Base-by-base conservation (phyloP, 2,888 invertebrate genomes). In the Volucella inflata region DNA sequence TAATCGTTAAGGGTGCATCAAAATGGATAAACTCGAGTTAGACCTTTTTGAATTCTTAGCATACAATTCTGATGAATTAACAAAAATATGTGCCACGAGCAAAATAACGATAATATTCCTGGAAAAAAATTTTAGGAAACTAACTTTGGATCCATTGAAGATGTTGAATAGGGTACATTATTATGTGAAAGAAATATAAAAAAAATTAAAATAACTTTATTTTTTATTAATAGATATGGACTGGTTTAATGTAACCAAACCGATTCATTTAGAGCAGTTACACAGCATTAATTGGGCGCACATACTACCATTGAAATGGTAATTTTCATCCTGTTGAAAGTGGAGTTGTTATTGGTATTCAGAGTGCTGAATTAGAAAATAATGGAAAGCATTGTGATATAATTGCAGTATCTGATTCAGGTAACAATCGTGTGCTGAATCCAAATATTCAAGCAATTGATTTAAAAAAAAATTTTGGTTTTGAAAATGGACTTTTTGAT, bases 251-350 rank as follows among this genome's bases (percentile, higher is more conserved):
- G 94, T 95, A 0, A 93, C 94, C 0, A 93, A 94, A 88, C 94
- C 94, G 2, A 90, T 96, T 46, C 93, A 94, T 0, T 91, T 96
- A 71, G 88, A 91, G 0, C 92, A 93, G 46, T 91, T 97, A 98
- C 98, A 0, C 98, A 98, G 98, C 90, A 98, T 99, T 78, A 98
- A 99, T 92, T 98, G 98, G 91, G 96, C 98, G 94, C 98, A 99
- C 91, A 95, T 98, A 75, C 92, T 98, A 74, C 97, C 98, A 91
- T 98, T 60, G 98, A 98, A 91, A n/a, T n/a, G n/a, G n/a, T n/a
- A 93, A 95, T 74, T 91, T 94, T 79, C 95, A 94, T 91, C 93
- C 95, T n/a, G 91, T 94, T 44, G 94, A 95, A 89, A 95, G 95
- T 92, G 97, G 97, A 1, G 95, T 96, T 88, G 95, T 97, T 90